Conservation (phyloP, 2,797 vertebrate species). For the Fundulus diaphanus region DNA sequence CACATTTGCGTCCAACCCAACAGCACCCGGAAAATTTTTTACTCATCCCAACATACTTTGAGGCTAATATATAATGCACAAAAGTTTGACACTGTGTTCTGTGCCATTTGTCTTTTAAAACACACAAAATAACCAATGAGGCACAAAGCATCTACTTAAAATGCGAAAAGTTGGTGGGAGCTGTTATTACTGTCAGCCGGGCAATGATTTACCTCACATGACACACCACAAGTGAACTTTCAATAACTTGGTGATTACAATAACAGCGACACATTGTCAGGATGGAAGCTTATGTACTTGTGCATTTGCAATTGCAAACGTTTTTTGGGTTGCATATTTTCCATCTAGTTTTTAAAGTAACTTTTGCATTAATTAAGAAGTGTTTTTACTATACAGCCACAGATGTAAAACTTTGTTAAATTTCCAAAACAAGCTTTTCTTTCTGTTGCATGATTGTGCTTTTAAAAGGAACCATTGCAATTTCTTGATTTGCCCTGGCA, state of each 20-base stretch:
- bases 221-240: background rate
- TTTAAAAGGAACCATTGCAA: background rate
- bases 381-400: background rate
- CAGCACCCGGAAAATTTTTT: conserved; percentile 32
- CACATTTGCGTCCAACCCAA: conserved; percentile 46
- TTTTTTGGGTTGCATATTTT: background rate
- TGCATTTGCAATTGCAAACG: background rate
- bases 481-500: background rate
- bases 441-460: background rate
- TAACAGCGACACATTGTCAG: background rate
- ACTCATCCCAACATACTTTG: conserved; percentile 33
- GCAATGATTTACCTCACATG: background rate
- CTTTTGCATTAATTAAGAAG: conserved; percentile 1
- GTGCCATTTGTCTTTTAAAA: conserved; percentile 8
- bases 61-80: conserved; percentile 21
- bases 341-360: background rate
- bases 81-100: background rate
- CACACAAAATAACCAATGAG: background rate
- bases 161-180: background rate
- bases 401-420: background rate
- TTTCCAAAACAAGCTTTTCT: background rate
- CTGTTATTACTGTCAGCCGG: background rate
- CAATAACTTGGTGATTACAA: background rate
- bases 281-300: background rate
- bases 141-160: background rate